These are phyloP conservation scores for Hylaeus volcanicus DNA, from an alignment of 1,140 invertebrate species.

Conservation along the genomic window DNA sequence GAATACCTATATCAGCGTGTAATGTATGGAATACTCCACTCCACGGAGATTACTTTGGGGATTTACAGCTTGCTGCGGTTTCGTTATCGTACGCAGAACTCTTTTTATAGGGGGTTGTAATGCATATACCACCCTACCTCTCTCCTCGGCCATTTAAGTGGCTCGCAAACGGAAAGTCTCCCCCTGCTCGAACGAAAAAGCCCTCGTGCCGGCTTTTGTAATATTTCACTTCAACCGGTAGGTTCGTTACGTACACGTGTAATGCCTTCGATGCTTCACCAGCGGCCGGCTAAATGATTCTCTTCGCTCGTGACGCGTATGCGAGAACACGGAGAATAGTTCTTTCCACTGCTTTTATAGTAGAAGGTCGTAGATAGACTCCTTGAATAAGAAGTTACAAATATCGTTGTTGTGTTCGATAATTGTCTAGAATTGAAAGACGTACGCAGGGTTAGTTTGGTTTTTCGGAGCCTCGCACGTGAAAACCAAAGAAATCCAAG, in stretches of 20 bases:
- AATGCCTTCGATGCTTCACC: conserved; percentile 11
- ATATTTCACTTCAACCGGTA: conserved; percentile 46
- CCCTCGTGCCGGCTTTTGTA: conserved; percentile 43
- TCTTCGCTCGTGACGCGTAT: background rate
- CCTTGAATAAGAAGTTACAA: too few species aligned
- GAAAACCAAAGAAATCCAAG: too few species aligned
- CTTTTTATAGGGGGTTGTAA: conserved; percentile 25
- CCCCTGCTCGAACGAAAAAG: conserved; percentile 37
- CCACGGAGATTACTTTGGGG: conserved; percentile 33
- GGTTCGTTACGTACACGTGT: conserved; percentile 48
- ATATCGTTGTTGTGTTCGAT: too few species aligned
- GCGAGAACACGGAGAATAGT: background rate
- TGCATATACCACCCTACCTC: conserved; percentile 25
- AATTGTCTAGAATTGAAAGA: too few species aligned
- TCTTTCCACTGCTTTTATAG: too few species aligned
- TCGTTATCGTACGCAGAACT: conserved; percentile 49
- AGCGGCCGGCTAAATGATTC: conserved; percentile 8
- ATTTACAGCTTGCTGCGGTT: conserved; percentile 41
- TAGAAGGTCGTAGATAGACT: too few species aligned
- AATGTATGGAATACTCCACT: background rate
- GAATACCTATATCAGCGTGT: too few species aligned
- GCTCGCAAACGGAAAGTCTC: conserved; percentile 49
- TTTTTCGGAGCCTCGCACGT: too few species aligned
- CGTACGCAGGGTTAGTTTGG: too few species aligned
- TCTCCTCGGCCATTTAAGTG: conserved; percentile 50